phyloP scores from a whole-genome alignment of 37 sponge, comb jelly and placozoan species.

The Oopsacas minuta region DNA sequence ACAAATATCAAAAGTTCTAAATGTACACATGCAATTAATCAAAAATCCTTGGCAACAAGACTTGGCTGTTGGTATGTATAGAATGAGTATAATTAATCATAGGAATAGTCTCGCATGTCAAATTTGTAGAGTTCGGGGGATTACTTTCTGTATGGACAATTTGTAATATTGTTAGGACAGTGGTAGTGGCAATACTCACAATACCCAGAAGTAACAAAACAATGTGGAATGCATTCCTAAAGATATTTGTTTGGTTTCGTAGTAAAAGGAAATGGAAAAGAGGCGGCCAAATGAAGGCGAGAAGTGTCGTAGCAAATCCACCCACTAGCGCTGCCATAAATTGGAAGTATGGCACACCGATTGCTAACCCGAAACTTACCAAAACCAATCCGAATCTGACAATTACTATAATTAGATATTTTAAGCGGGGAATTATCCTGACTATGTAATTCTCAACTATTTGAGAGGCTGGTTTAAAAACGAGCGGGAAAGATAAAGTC shows the following conservation, averaged over 20 bases:
- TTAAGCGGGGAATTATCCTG: not conserved
- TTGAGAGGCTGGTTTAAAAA: constrained; percentile 62
- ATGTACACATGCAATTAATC: too few relatives aligned
- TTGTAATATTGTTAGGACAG: constrained; percentile 22
- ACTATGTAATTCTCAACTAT: constrained; percentile 29
- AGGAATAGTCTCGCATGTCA: not conserved
- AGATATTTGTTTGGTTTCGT: constrained; percentile 22
- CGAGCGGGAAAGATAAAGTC: constrained; percentile 63
- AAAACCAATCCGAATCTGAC: constrained; percentile 44
- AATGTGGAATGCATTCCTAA: constrained; percentile 31
- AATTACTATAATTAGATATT: not conserved
- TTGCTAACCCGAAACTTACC: constrained; percentile 45
- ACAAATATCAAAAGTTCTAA: too few relatives aligned
- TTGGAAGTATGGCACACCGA: constrained; percentile 54
- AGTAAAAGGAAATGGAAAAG: constrained; percentile 48
- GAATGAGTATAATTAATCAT: not conserved
- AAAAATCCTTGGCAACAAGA: constrained; percentile 1
- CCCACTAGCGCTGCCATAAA: constrained; percentile 58
- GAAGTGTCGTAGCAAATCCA: constrained; percentile 47
- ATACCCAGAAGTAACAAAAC: constrained; percentile 38
- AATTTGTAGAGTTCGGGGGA: not conserved
- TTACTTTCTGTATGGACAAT: not conserved
- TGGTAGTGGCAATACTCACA: constrained; percentile 32
- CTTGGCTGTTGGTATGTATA: not conserved
- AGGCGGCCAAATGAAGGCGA: constrained; percentile 66